phyloP scores from a whole-genome alignment of 2,113 vertebrate species.

The Mus spicilegus region DNA sequence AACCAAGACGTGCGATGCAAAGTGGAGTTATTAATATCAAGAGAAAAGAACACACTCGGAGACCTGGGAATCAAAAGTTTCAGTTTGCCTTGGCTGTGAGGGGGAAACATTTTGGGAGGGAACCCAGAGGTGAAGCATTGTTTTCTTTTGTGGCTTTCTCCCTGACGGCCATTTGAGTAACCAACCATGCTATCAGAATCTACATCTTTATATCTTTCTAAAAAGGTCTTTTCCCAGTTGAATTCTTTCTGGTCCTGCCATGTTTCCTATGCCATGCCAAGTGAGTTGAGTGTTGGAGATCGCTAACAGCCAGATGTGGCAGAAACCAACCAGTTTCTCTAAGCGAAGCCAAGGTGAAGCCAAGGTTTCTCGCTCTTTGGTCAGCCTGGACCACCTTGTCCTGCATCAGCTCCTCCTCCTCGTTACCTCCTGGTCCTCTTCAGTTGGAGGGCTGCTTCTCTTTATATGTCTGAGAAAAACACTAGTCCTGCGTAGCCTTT shows the following conservation, averaged over 20 bases:
- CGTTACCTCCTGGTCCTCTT: not conserved
- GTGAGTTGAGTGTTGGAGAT: not conserved
- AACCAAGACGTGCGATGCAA: slow-evolving; percentile 18
- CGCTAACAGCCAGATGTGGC: not conserved
- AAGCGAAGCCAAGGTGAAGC: not conserved
- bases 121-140: not conserved
- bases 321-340: not conserved
- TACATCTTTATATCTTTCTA: not conserved
- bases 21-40: slow-evolving; percentile 56
- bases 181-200: not conserved
- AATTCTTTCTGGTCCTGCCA: not conserved
- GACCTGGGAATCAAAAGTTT: not conserved
- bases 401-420: no score
- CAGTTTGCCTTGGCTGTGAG: not conserved
- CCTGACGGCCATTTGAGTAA: not conserved
- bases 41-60: not conserved
- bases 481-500: not conserved
- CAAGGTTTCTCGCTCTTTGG: not conserved
- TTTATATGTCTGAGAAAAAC: not conserved
- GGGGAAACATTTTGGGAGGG: not conserved
- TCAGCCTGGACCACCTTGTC: not conserved
- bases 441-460: not conserved
- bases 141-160: not conserved
- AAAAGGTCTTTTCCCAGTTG: not conserved
- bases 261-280: not conserved